Percentiles rank a stretch among this genome's conserved stretches.
Conservation (phyloP, 2,797 vertebrate genomes). For the Basileuterus tristriatus region DNA sequence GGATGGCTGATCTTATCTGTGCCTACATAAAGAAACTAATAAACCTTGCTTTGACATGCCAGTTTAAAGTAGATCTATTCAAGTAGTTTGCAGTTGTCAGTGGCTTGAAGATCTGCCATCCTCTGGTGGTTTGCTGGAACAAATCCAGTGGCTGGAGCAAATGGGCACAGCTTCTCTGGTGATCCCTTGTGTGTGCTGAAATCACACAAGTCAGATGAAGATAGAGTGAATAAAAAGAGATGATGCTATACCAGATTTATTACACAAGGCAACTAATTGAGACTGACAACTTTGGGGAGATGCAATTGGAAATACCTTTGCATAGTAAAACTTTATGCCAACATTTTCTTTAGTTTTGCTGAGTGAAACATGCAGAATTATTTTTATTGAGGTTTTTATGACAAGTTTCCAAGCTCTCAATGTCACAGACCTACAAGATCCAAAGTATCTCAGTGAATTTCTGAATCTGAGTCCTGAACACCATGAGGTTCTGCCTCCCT, state of each 20-base stretch:
- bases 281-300: not conserved
- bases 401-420: not conserved
- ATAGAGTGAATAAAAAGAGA: not conserved
- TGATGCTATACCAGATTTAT: not conserved
- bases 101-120: not conserved
- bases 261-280: not conserved
- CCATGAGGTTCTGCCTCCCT: not conserved
- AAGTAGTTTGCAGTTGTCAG: not conserved
- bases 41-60: not conserved
- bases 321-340: not conserved
- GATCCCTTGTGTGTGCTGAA: not conserved
- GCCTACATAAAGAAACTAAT: not conserved
- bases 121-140: not conserved
- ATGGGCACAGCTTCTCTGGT: not conserved
- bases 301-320: not conserved
- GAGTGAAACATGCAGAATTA: not conserved
- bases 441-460: not conserved
- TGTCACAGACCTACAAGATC: not conserved
- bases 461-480: not conserved
- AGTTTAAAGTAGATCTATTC: not conserved
- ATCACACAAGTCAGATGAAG: not conserved
- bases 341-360: not conserved
- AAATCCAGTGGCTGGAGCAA: not conserved
- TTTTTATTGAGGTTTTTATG: not conserved
- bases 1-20: not conserved